Base-by-base conservation (phyloP, 2,888 invertebrate genomes). In the Mimas tiliae region DNA sequence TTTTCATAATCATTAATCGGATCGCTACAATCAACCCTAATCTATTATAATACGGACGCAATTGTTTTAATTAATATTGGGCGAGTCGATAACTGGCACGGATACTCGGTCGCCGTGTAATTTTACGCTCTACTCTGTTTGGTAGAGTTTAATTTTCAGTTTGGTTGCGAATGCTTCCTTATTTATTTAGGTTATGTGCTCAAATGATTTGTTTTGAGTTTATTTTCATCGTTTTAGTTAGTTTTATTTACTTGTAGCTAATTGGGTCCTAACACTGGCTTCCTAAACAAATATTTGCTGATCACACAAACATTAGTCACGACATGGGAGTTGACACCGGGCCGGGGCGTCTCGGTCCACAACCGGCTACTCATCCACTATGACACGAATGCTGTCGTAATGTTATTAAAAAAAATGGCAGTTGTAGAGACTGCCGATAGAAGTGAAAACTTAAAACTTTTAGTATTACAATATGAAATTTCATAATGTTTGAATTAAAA, bases 1-100 rank as follows among this genome's bases (percentile, higher is more conserved):
- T 42, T 58, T 58, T 42, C 42, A 58, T 42, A 42, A 58, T 6
- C 19, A 42, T 19, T 58, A 42, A 58, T 42, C 58, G 42, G 58
- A n/a, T 33, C 33, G 6, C 0, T 42, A 58, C 58, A 21, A 58
- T 58, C 38, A 58, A 19, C 58, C 58, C 42, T 53, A 58, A 58
- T 58, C 58, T 58, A 42, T 58, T 58, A 58, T 42, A 58, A 58
- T 58, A 19, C 58, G 42, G 58, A 33, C n/a, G 34, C 19, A 58
- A 42, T 58, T 42, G 38, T 42, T 58, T 42, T 58, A 58, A 58
- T 58, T 58, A 58, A 58, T 58, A 42, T 42, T 6, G 12, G 19
- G 42, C 16, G 3, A 34, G n/a, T 58, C 19, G 42, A 58, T 42
- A 42, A 42, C 58, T 38, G 58, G 7, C 42, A 19, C 19, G 42